Base-by-base conservation (phyloP, 2,888 invertebrate genomes). In the Amblyteles armatorius region DNA sequence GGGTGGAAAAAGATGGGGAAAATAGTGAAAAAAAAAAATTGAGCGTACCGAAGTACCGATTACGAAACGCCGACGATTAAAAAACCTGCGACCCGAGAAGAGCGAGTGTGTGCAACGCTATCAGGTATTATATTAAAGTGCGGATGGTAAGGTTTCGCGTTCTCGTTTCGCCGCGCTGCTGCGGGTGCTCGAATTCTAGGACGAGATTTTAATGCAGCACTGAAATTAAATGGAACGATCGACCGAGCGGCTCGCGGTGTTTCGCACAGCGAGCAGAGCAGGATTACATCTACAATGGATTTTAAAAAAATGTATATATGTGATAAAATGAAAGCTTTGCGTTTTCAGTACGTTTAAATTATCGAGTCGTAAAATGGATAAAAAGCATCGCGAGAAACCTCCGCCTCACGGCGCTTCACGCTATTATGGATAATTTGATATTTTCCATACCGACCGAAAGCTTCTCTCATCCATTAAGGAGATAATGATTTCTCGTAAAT, bases 201-300 rank as follows among this genome's bases (percentile, higher is more conserved):
- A 60, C 60, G 60, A 60, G 60, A 60, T 60, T 29, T 60, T 60
- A 33, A 60, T 60, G 60, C 60, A 60, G 60, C 60, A 26, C 16
- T 60, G 60, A 60, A 60, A 60, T 60, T 60, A 60, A 60, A 60
- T 60, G 60, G 33, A 60, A 60, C 60, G 29, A 60, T 60, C 60
- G 60, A 60, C 33, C 60, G 60, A 26, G 16, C 60, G 26, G 26
- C 60, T 60, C n/a, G 4, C 60, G 33, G 60, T 60, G 29, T 60
- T 16, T 13, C 60, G 16, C 29, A 33, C 29, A n/a, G 6, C 60
- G 60, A 33, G 16, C 29, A 60, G 33, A 29, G 60, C 3, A 60
- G 5, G 29, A 60, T 60, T 60, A 22, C 57, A 60, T 60, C 1
- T 33, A 33, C 60, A 60, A 60, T 60, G 60, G 29, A 33, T 16